Conservation (phyloP, 2,113 vertebrate species). For the Daboia siamensis region DNA sequence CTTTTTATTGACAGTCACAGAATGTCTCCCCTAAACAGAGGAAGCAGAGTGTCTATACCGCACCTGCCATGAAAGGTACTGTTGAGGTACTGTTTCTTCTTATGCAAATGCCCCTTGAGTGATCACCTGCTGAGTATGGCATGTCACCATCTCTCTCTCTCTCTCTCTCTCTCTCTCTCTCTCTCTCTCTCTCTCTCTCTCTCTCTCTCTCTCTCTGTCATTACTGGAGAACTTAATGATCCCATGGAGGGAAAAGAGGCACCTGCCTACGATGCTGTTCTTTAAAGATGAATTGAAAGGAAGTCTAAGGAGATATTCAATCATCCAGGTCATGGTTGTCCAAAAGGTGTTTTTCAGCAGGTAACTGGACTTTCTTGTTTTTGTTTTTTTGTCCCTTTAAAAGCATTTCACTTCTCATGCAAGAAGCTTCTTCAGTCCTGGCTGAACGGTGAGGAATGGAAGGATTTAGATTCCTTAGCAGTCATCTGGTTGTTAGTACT, state of each 20-base stretch:
- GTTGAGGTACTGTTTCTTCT: constrained; percentile 52
- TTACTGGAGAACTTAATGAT: neutral
- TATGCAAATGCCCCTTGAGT: constrained; percentile 12
- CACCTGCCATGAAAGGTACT: constrained; percentile 88
- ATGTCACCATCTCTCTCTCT: neutral
- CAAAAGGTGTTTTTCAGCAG: neutral
- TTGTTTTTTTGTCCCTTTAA: no score
- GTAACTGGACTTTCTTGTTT: neutral
- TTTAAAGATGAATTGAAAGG: neutral
- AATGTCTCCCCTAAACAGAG: constrained; percentile 80
- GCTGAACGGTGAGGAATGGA: neutral
- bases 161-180: no score
- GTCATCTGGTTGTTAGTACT: no score
- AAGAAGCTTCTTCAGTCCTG: neutral
- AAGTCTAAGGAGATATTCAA: neutral
- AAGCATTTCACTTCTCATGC: neutral
- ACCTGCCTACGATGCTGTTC: neutral
- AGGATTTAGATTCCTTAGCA: neutral
- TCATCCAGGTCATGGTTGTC: neutral
- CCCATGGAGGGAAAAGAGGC: neutral
- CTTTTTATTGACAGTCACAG: constrained; percentile 65
- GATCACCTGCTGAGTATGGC: rapidly evolving
- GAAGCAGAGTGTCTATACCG: constrained; percentile 85
- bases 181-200: no score
- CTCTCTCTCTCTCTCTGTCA: no score